Conservation (phyloP, 2,113 vertebrate species). For the Boulengeromyrus knoepffleri region DNA sequence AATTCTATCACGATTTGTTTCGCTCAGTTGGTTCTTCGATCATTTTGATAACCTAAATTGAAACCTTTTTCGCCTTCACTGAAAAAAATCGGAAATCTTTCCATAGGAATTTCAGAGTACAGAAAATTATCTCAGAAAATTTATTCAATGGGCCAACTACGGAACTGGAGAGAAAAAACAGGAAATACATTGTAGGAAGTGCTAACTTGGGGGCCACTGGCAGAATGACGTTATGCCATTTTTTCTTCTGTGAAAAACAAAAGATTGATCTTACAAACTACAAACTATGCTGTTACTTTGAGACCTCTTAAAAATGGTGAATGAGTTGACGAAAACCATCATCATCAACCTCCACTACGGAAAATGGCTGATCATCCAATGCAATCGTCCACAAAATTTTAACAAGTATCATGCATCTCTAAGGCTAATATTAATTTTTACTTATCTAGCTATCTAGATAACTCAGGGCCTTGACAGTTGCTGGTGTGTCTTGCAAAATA, state of each 20-base stretch:
- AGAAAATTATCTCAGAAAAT: not conserved
- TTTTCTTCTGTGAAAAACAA: not conserved
- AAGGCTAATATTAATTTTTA: not conserved
- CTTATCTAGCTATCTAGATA: not conserved
- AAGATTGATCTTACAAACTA: not conserved
- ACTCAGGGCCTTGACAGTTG: not conserved
- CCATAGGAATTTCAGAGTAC: not conserved
- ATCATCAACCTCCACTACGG: not conserved
- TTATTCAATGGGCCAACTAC: not conserved
- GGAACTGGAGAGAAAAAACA: not conserved
- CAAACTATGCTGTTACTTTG: not conserved
- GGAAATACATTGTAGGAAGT: too few relatives aligned
- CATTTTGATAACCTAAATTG: not conserved
- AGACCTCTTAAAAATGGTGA: not conserved
- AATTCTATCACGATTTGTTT: not conserved
- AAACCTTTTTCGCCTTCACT: not conserved
- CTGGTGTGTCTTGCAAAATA: not conserved
- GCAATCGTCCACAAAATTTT: not conserved
- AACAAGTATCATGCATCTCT: not conserved
- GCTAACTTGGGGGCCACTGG: too few relatives aligned
- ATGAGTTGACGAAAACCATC: not conserved
- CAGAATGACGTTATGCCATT: not conserved
- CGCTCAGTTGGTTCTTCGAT: not conserved
- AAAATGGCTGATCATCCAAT: not conserved
- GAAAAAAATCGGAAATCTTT: not conserved